phyloP scores from a whole-genome alignment of 2,888 invertebrate species.

The Gerris lacustris region DNA sequence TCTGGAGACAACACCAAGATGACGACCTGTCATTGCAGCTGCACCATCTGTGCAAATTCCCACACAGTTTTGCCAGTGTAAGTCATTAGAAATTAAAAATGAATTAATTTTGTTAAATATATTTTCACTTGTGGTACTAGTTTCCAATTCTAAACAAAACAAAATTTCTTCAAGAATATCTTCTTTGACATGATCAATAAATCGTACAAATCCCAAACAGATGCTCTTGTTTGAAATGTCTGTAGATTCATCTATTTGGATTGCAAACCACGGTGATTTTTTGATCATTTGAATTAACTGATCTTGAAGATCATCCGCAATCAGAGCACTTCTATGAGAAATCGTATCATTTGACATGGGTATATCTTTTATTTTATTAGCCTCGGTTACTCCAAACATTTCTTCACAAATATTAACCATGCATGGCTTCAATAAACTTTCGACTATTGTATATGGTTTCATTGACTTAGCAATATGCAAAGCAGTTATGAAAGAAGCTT shows the following conservation, averaged over 20 bases:
- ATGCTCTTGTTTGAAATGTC: neutral
- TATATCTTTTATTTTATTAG: neutral
- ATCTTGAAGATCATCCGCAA: slow-evolving; percentile 1
- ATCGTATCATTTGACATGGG: neutral
- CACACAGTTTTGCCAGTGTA: slow-evolving; percentile 10
- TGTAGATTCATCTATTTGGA: neutral
- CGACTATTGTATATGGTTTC: no score
- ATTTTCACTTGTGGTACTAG: slow-evolving; percentile 20
- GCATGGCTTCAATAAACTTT: no score
- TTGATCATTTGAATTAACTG: neutral
- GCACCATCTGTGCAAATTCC: slow-evolving; percentile 12
- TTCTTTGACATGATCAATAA: neutral
- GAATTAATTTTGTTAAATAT: slow-evolving; percentile 21
- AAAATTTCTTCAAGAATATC: slow-evolving; percentile 18
- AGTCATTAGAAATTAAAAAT: neutral
- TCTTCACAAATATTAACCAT: no score
- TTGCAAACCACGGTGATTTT: neutral
- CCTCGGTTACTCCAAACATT: no score
- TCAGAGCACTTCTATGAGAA: neutral
- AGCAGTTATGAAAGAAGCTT: no score
- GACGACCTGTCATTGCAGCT: slow-evolving; percentile 13
- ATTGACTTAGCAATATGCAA: no score
- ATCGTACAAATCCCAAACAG: neutral
- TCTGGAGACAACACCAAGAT: slow-evolving; percentile 6
- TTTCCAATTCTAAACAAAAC: slow-evolving; percentile 20